Evolutionary conservation across 2,888 invertebrate genomes (phyloP), one percentile per base, ranked within the genome.

Genomic region (Eristalis tenax): DNA sequence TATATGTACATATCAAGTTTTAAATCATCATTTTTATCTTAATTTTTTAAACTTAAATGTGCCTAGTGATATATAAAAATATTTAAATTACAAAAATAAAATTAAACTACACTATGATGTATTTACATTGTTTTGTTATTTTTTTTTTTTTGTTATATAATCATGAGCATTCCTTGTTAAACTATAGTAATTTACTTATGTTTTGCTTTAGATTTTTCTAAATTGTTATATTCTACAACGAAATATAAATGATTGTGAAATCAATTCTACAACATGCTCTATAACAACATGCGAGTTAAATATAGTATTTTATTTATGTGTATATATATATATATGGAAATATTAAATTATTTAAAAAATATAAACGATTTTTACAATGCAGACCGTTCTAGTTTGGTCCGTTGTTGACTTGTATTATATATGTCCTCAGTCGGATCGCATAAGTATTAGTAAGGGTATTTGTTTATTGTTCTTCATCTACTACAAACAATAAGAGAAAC

Each of bases 211-310:
- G 59, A 23, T 71, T 8, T 23, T 26, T 63, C 38, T 57, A 40
- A 61, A 40, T 71, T 59, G n/a, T 66, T 43, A 50, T 56, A 56
- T 43, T 73, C 75, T 78, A 70, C 59, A 73, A 80, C 35, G 59
- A 74, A 76, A 73, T 28, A 32, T 69, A 23, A 66, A 80, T 81
- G 40, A 66, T 82, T 71, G 71, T 82, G 70, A 59, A 82, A 38
- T 75, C 23, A 65, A 75, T 43, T 69, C 70, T 83, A 83, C 79
- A 71, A 84, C 89, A 89, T 89, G 89, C 89, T 84, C 80, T 81
- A 81, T 65, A 87, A 89, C 74, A 84, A 76, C 89, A 89, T 89
- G 88, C 89, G 68, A 66, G 83, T 81, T 18, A 50, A 63, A 64
- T 71, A 50, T 50, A 50, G 6, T 69, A 43, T 32, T 5, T 32